These are phyloP conservation scores for Gerris lacustris DNA, from an alignment of 2,888 invertebrate species.

Conservation along the genomic window DNA sequence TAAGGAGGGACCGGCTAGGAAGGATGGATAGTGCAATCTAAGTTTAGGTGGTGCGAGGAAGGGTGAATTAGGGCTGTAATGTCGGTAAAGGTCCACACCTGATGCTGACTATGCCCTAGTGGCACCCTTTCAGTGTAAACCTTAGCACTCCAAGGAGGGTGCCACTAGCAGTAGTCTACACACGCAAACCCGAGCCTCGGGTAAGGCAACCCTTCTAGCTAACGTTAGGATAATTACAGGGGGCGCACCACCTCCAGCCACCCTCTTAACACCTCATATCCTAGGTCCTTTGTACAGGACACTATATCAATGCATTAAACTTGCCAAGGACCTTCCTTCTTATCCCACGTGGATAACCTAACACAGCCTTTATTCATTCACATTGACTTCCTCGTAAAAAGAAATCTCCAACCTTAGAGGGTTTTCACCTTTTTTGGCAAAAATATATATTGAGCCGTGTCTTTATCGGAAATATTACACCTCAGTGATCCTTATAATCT, in stretches of 20 bases:
- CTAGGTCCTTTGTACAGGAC: background rate
- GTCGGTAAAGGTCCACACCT: background rate
- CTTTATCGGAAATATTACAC: too few relatives aligned
- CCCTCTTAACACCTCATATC: background rate
- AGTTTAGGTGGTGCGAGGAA: background rate
- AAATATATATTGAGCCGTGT: too few relatives aligned
- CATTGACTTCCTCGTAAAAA: too few relatives aligned
- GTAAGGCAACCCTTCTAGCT: background rate
- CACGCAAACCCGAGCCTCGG: too few relatives aligned
- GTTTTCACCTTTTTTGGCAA: too few relatives aligned
- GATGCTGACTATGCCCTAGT: constrained; percentile 5
- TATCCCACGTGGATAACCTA: too few relatives aligned
- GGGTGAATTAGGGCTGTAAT: background rate
- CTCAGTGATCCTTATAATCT: too few relatives aligned
- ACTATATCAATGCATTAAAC: background rate
- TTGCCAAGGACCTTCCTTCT: too few relatives aligned
- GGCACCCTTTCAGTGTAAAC: background rate
- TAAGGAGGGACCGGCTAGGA: background rate
- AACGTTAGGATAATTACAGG: background rate
- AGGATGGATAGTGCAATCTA: constrained; percentile 8
- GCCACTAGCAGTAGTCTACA: too few relatives aligned
- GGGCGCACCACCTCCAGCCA: background rate
- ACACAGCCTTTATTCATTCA: too few relatives aligned
- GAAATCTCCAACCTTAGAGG: too few relatives aligned
- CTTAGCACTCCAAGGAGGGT: too few relatives aligned